phyloP scores from a whole-genome alignment of 2,797 vertebrate genomes.

The Myotis planiceps region DNA sequence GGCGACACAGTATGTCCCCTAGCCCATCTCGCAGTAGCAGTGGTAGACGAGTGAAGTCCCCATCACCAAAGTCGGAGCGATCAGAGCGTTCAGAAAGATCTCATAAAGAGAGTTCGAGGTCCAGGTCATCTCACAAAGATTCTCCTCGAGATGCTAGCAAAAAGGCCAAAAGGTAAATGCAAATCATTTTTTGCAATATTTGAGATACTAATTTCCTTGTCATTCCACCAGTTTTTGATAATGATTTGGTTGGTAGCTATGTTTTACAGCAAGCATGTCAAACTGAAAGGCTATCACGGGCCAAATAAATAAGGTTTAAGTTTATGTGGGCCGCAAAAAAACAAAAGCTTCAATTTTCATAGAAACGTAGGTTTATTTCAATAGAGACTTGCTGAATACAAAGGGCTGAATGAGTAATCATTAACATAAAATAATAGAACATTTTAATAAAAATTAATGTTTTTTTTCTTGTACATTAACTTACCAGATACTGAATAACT shows the following conservation, averaged over 20 bases:
- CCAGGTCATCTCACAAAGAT: slow-evolving; percentile 95
- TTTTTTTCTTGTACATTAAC: too few species aligned
- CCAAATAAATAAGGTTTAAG: too few species aligned
- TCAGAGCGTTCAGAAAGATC: slow-evolving; percentile 93
- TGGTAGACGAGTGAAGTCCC: slow-evolving; percentile 93
- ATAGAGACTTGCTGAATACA: too few species aligned
- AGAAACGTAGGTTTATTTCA: too few species aligned
- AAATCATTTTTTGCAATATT: slow-evolving; percentile 47
- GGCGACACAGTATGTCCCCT: slow-evolving; percentile 94
- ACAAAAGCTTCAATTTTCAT: too few species aligned
- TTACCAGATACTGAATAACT: too few species aligned
- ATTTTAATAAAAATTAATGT: too few species aligned
- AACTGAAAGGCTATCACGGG: too few species aligned
- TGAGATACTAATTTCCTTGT: slow-evolving; percentile 36
- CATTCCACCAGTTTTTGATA: slow-evolving; percentile 38
- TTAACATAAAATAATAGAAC: too few species aligned
- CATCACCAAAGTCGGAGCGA: slow-evolving; percentile 94
- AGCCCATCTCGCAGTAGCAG: slow-evolving; percentile 94
- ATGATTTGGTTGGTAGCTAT: slow-evolving; percentile 33
- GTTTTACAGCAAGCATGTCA: background rate
- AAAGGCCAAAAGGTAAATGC: slow-evolving; percentile 94
- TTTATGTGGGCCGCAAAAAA: too few species aligned
- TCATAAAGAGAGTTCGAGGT: slow-evolving; percentile 94
- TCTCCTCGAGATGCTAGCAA: slow-evolving; percentile 95
- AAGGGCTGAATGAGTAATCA: too few species aligned